phyloP scores from a whole-genome alignment of 2,888 invertebrate species.

The Ormyrus rosae region DNA sequence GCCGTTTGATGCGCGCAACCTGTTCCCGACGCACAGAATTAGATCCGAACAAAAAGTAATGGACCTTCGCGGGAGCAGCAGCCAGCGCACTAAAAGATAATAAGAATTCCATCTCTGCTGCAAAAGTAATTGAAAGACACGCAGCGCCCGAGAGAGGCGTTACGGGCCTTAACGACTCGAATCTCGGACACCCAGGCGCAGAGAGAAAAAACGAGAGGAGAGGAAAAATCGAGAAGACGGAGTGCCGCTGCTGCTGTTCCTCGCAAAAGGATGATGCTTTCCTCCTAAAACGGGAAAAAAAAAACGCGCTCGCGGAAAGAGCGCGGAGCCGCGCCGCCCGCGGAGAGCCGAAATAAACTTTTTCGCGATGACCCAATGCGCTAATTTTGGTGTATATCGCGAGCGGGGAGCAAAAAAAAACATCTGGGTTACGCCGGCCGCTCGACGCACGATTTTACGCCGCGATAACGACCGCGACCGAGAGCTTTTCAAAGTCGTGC shows the following conservation, averaged over 20 bases:
- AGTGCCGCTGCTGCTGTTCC: neutral
- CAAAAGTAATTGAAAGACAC: constrained; percentile 50
- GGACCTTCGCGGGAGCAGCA: neutral
- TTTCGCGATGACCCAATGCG: constrained; percentile 34
- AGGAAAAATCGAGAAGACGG: constrained; percentile 44
- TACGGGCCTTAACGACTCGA: constrained; percentile 32
- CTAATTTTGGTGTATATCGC: constrained; percentile 22
- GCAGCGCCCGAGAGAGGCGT: neutral
- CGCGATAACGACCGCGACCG: too few species aligned
- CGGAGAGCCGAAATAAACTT: constrained; percentile 4
- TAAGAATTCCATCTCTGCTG: constrained; percentile 36
- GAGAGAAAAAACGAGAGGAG: constrained; percentile 4
- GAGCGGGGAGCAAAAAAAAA: neutral
- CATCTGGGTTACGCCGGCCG: neutral
- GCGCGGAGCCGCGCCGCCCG: neutral
- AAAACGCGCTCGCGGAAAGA: neutral
- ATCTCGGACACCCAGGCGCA: constrained; percentile 14
- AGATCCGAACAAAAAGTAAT: constrained; percentile 25
- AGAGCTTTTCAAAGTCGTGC: too few species aligned
- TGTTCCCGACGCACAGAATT: constrained; percentile 37
- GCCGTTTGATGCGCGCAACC: constrained; percentile 29
- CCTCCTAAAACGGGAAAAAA: neutral
- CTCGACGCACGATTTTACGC: too few species aligned
- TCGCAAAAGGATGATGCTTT: neutral
- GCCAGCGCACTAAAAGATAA: constrained; percentile 30